phyloP scores from a whole-genome alignment of 2,113 vertebrate species.

The Pterocles orientalis region DNA sequence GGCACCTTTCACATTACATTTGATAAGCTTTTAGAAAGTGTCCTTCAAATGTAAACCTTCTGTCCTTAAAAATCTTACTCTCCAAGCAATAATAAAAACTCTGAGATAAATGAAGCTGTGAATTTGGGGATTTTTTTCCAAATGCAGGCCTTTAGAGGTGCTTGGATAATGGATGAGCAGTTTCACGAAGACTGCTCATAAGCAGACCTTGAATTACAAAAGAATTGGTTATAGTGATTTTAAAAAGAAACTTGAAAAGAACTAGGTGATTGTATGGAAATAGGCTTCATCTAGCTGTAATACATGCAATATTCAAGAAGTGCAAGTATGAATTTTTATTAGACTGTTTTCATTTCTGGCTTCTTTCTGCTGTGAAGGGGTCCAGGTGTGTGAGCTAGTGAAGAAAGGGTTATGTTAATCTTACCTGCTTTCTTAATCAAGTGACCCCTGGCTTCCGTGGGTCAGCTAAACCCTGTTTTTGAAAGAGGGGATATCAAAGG shows the following conservation, averaged over 20 bases:
- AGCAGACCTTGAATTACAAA: conserved; percentile 9
- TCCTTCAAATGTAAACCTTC: neutral
- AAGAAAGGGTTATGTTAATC: neutral
- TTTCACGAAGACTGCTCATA: neutral
- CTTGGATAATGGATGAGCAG: conserved; percentile 15
- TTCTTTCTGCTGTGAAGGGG: neutral
- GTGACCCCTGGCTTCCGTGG: neutral
- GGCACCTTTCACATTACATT: neutral
- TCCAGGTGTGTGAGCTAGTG: neutral
- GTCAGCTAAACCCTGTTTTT: neutral
- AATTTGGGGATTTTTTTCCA: neutral
- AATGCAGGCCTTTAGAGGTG: neutral
- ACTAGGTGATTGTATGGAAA: conserved; percentile 21
- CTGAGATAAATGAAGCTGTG: neutral
- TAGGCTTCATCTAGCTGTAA: conserved; percentile 21
- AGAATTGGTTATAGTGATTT: conserved; percentile 16
- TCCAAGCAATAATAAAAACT: neutral
- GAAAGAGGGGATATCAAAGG: neutral
- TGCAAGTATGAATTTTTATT: conserved; percentile 37
- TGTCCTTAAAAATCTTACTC: neutral
- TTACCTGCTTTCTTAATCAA: neutral
- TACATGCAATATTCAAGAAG: conserved; percentile 29
- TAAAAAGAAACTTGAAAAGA: conserved; percentile 19
- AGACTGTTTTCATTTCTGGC: neutral
- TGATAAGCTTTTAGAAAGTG: neutral